Percentiles rank a stretch among this genome's conserved stretches.
phyloP scores from a whole-genome alignment of 2,797 vertebrate genomes.

The Helarctos malayanus region DNA sequence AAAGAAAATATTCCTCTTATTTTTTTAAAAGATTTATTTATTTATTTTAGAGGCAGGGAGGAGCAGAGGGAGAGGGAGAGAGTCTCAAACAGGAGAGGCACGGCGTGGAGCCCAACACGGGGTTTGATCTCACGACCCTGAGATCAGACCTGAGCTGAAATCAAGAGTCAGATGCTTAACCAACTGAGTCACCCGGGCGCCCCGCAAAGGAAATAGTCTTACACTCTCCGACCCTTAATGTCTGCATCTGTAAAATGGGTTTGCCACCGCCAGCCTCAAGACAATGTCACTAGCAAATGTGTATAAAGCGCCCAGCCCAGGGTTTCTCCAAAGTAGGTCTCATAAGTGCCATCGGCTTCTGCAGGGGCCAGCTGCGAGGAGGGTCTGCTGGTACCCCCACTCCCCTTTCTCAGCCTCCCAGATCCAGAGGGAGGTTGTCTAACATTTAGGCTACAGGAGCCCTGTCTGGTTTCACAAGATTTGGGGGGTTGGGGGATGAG shows the following conservation, averaged over 20 bases:
- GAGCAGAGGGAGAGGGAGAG: background rate
- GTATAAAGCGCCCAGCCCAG: background rate
- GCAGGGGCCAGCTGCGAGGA: background rate
- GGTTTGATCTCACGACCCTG: background rate
- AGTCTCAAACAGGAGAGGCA: background rate
- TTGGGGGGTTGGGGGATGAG: background rate
- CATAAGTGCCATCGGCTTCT: background rate
- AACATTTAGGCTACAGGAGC: background rate
- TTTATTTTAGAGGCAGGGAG: background rate
- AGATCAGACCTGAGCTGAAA: background rate
- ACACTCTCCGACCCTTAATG: background rate
- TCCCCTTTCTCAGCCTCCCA: background rate
- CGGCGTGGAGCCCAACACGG: background rate
- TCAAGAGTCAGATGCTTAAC: background rate
- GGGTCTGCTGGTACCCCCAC: no score
- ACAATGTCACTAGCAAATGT: no score
- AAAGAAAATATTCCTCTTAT: background rate
- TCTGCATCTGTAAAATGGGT: background rate
- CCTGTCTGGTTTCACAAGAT: background rate
- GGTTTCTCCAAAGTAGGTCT: fast-evolving
- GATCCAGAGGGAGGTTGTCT: background rate
- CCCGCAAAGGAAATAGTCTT: background rate
- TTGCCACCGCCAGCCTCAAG: background rate
- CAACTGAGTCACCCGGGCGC: background rate
- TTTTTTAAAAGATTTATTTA: background rate